Conservation (phyloP, 2,888 invertebrate genomes). For the Patella pellucida region DNA sequence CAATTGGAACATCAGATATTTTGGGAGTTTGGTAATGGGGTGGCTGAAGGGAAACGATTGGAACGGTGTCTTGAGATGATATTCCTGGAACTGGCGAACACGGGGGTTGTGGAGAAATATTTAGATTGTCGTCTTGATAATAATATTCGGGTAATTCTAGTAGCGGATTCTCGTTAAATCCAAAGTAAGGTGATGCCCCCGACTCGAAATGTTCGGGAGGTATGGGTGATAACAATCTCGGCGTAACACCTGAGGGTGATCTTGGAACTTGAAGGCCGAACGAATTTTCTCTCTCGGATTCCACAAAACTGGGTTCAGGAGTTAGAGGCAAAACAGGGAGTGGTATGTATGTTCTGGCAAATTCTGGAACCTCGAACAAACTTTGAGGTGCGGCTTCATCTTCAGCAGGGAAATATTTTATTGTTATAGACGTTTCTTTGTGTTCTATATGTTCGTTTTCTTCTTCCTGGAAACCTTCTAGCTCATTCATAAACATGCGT, state of each 20-base stretch:
- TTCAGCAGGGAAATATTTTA: background rate
- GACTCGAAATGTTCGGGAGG: background rate
- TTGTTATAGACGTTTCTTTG: background rate
- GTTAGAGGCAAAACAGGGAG: background rate
- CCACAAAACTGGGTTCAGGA: background rate
- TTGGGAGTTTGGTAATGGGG: no score
- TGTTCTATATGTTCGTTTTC: background rate
- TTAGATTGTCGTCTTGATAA: no score
- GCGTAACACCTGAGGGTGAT: background rate
- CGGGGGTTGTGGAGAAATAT: background rate
- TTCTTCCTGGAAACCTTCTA: background rate
- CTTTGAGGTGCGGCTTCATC: background rate
- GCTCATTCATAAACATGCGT: background rate
- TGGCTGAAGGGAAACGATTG: no score
- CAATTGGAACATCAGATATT: no score
- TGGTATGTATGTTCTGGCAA: background rate
- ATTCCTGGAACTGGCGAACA: background rate
- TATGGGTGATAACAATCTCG: background rate
- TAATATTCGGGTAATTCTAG: background rate
- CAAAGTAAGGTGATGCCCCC: background rate
- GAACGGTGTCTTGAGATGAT: no score
- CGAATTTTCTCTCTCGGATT: background rate
- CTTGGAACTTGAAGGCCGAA: background rate
- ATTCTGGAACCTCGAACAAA: background rate
- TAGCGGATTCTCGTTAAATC: background rate